Base-by-base conservation (phyloP, 2,113 vertebrate species). In the Phycodurus eques region DNA sequence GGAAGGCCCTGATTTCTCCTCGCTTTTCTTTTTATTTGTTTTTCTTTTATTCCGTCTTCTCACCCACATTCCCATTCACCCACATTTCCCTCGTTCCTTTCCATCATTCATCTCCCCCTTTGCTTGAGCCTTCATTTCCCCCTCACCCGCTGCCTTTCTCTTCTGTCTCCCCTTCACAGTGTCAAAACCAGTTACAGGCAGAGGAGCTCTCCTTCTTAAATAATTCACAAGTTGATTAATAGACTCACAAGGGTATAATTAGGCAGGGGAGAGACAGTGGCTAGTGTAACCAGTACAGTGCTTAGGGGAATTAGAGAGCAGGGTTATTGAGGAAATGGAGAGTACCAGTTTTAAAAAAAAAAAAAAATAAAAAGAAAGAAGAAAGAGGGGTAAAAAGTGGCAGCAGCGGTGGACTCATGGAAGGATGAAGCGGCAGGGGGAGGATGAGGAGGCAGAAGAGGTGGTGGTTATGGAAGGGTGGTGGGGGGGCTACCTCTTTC, bases 201-300 rank as follows among this genome's bases (percentile, higher is more conserved):
- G 94, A 94, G 92, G 93, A 91, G 90, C 94, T 91, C 92, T 92
- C 93, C 90, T 88, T 90, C 89, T 91, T 99, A 95, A 99, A 99
- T 98, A 98, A 99, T 98, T 98, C 95, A 99, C 94, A 93, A 95
- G 95, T 95, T 98, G 97, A 98, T 98, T 98, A 98, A 98, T 98
- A 95, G 95, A 95, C 96, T 95, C 97, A 96, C 96, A 96, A 92
- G 96, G 96, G 97, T 97, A 97, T 98, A 98, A 99, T 98, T 99
- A 99, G 95, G 90, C 93, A 94, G 95, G 94, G 94, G 94, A 96
- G 96, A 97, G 95, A 94, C 93, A 88, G 94, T 93, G 94, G 95
- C 95, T 92, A 92, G 95, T 94, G 95, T 93, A 96, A 96, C 96
- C 94, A 94, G 94, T 92, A 92, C 95, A 94, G 96, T 92, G 94